Evolutionary conservation across 2,888 invertebrate species (phyloP), one percentile per base, ranked within the genome.

Genomic region (Dolomedes plantarius): DNA sequence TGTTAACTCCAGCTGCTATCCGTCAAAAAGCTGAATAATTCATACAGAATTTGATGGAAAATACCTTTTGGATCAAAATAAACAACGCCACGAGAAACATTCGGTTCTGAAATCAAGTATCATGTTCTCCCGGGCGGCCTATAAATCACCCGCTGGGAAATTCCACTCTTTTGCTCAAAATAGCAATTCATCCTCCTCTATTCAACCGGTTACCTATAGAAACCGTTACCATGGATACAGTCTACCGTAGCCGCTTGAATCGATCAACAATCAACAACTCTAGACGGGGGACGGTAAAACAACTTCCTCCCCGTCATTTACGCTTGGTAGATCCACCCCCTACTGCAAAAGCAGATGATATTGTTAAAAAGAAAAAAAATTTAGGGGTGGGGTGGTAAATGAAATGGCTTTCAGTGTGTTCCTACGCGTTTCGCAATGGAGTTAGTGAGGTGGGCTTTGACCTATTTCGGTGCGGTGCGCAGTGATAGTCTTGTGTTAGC

Each of bases 181-280:
- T 56, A 56, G 56, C 56, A 23, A 56, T 56, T 23, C 19, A 56
- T 56, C 56, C 56, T 23, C 13, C 16, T 46, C 23, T 56, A 23
- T 56, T 56, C 56, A 56, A 56, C 56, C 56, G 16, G 56, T 56
- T 56, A 23, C 56, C 56, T 56, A 56, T 56, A 56, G 56, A 56
- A 56, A 56, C 56, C 19, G 56, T 56, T 11, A 1, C 56, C 23
- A 56, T 56, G 23, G 56, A 2, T 23, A 56, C 56, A 1, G 56
- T 11, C 56, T 23, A 23, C 56, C 23, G 23, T 56, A 56, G 23
- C 56, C 11, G 23, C 56, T 56, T 23, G 56, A 56, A 56, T 56
- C 56, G 56, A 56, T 56, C 56, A 56, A 56, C 56, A 56, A 23
- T 56, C 56, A 56, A 23, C 56, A 56, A 56, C 23, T 23, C 23